A percentile compares a stretch with the other conserved stretches of the same genome.
These are phyloP conservation scores for Rotaria socialis DNA, from an alignment of 2,888 invertebrate genomes.

Conservation along the genomic window DNA sequence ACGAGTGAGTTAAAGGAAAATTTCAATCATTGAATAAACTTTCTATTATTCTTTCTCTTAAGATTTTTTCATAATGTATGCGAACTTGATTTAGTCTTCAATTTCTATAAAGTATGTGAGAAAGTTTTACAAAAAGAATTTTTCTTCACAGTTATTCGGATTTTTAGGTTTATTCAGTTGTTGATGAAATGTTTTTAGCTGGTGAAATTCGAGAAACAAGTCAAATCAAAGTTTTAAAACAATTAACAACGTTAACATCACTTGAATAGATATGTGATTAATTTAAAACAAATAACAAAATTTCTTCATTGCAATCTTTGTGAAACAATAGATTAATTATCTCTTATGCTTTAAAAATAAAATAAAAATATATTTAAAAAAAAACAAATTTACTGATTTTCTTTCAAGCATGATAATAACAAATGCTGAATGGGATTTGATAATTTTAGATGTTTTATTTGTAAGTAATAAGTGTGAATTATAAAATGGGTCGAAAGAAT, in stretches of 20 bases:
- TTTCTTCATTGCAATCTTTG: not conserved
- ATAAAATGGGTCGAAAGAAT: conserved; percentile 10
- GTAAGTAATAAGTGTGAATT: too few relatives aligned
- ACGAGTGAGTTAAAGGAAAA: conserved; percentile 65
- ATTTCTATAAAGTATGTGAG: conserved; percentile 81
- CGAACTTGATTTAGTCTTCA: conserved; percentile 96
- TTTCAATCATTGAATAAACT: rapidly evolving
- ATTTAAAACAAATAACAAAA: not conserved
- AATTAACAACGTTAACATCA: conserved; percentile 91
- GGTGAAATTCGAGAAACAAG: conserved; percentile 98
- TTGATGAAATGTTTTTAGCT: conserved; percentile 99
- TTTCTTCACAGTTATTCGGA: not conserved
- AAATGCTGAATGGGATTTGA: too few relatives aligned
- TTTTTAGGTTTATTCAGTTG: conserved; percentile 86
- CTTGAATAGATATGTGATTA: conserved; percentile 67
- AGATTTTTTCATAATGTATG: conserved; percentile 89
- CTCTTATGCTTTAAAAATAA: too few relatives aligned
- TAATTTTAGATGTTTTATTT: too few relatives aligned
- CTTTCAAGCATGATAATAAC: too few relatives aligned
- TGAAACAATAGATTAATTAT: too few relatives aligned
- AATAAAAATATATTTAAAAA: too few relatives aligned
- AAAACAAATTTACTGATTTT: too few relatives aligned
- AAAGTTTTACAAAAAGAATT: not conserved
- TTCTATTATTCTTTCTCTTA: not conserved
- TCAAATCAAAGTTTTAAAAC: conserved; percentile 97